Conservation (phyloP, 2,797 vertebrate species). For the Anniella stebbinsi region DNA sequence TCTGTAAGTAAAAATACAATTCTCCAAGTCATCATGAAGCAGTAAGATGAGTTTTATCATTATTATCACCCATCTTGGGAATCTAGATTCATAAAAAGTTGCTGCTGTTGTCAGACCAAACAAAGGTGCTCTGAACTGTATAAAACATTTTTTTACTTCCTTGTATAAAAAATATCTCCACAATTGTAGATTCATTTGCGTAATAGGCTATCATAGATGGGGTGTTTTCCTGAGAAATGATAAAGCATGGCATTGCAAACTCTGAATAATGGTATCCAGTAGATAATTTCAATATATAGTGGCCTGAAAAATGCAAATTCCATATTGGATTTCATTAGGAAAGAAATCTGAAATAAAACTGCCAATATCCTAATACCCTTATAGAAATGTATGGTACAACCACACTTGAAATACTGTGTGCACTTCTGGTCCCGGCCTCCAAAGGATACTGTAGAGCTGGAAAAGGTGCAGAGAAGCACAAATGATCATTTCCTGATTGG, state of each 20-base stretch:
- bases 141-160: constrained; percentile 46
- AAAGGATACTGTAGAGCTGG: not conserved
- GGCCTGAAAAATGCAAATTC: not conserved
- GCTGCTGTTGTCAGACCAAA: constrained; percentile 54
- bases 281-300: not conserved
- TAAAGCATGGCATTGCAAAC: not conserved
- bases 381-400: not conserved
- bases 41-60: constrained; percentile 11
- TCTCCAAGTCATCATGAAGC: constrained; percentile 33
- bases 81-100: constrained; percentile 58
- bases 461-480: not conserved
- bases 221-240: not conserved
- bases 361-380: not conserved
- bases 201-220: not conserved
- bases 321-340: not conserved
- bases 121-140: constrained; percentile 46
- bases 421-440: not conserved
- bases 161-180: constrained; percentile 30
- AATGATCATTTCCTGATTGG: not conserved
- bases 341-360: not conserved
- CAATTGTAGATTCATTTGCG: constrained; percentile 36
- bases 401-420: not conserved
- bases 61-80: constrained; percentile 27
- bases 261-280: not conserved
- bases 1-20: constrained; percentile 40